A percentile compares a stretch with the other conserved stretches of the same genome.
These are phyloP conservation scores for Cephonodes hylas DNA, from an alignment of 2,888 invertebrate genomes.

Conservation along the genomic window DNA sequence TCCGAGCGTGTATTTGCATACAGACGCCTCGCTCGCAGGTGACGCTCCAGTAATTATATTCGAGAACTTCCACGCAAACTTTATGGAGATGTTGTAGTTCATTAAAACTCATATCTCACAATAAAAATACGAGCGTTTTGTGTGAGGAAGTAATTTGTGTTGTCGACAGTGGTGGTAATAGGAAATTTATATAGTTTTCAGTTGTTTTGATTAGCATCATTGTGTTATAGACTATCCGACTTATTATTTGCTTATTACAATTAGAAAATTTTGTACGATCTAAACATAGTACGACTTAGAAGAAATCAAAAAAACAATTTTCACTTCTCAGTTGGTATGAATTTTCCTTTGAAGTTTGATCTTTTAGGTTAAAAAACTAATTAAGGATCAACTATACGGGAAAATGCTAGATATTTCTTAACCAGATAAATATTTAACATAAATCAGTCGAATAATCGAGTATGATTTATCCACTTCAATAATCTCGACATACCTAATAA, in stretches of 20 bases:
- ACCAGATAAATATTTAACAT: neutral
- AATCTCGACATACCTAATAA: neutral
- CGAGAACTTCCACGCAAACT: slow-evolving; percentile 64
- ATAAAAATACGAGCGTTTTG: slow-evolving; percentile 1
- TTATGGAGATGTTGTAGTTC: slow-evolving; percentile 60
- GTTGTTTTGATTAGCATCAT: neutral
- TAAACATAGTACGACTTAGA: neutral
- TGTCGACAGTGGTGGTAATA: neutral
- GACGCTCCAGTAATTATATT: slow-evolving; percentile 75
- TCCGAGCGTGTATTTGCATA: slow-evolving; percentile 65
- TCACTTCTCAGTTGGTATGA: too few relatives aligned
- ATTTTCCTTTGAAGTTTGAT: too few relatives aligned
- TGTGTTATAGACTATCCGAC: neutral
- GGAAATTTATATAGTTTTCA: too few relatives aligned
- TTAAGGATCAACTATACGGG: too few relatives aligned
- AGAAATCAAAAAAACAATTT: too few relatives aligned
- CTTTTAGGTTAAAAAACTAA: too few relatives aligned
- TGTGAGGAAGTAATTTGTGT: neutral
- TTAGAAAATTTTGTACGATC: too few relatives aligned
- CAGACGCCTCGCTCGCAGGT: slow-evolving; percentile 69
- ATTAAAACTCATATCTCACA: slow-evolving; percentile 12
- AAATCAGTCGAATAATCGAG: neutral
- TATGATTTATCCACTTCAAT: neutral
- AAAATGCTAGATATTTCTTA: too few relatives aligned
- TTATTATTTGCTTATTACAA: too few relatives aligned